Evolutionary conservation across 2,113 vertebrate species (phyloP), one percentile per base, ranked within the genome.

Genomic region (Triplophysa siluroides): DNA sequence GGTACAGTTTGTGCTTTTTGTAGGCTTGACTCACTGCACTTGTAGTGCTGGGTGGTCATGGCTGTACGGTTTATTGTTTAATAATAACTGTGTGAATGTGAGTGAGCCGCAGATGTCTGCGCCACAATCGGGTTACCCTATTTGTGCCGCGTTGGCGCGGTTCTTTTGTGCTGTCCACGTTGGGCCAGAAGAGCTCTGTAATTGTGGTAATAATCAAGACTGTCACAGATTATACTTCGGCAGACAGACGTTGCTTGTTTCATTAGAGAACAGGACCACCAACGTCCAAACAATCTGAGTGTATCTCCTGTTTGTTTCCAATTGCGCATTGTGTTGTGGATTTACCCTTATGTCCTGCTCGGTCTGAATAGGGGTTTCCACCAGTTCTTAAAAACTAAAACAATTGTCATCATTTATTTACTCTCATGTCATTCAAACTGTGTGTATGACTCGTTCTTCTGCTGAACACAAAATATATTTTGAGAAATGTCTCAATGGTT

Each of bases 21-120:
- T 47, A 69, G 65, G 78, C 85, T 78, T 88, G 88, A 88, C 81
- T 91, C 87, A 88, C 88, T 90, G 85, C 87, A 89, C 86, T 76
- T 85, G 84, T 83, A 84, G 86, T 89, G 89, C 83, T 92, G 92
- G 92, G 92, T 93, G 92, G 92, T 78, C 90, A 72, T 71, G 78
- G 86, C 87, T 91, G 88, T 87, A 88, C 60, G 45, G 52, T 71
- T 9, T 19, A 79, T 81, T 83, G 60, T 78, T 77, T 81, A 87
- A 86, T 88, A 89, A 83, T 91, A 88, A 92, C 90, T 91, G 88
- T 88, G 79, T 56, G 83, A 90, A 88, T 88, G 90, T 86, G 87
- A 87, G 67, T 61, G 79, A 85, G 83, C 89, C 84, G 24, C 80
- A 83, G 76, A 64, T 52, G 68, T 89, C 50, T 83, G 68, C 79